Percentiles rank a stretch among this genome's conserved stretches.
phyloP scores from a whole-genome alignment of 2,888 invertebrate genomes.

The Lepas anatifera region DNA sequence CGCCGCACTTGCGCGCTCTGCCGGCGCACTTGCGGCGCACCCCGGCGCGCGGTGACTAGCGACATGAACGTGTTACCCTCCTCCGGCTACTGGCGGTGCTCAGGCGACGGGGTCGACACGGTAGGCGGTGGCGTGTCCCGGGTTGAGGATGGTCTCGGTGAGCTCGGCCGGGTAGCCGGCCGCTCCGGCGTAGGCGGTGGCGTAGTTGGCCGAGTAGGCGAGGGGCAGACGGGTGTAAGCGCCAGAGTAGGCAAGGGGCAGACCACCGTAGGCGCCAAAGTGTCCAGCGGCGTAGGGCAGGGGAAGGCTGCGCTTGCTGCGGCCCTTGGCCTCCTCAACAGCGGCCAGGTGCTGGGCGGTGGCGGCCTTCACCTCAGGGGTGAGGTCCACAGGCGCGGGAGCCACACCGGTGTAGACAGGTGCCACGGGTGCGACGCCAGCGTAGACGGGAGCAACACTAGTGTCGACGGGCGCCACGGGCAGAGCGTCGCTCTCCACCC shows the following conservation, averaged over 20 bases:
- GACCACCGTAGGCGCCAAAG: constrained; percentile 28
- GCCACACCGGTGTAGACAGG: background rate
- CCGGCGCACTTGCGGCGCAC: no score
- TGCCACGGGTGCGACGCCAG: background rate
- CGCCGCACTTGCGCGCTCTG: no score
- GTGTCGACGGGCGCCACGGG: constrained; percentile 40
- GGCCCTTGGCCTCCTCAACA: constrained; percentile 3
- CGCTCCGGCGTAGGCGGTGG: constrained; percentile 26
- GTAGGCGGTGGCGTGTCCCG: constrained; percentile 10
- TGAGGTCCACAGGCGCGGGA: constrained; percentile 40
- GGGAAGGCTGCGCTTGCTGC: background rate
- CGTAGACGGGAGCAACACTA: constrained; percentile 39
- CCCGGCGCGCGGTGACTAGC: no score
- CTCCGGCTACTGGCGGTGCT: constrained; percentile 60
- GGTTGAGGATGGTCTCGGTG: constrained; percentile 6
- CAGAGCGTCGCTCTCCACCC: constrained; percentile 39
- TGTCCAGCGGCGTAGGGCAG: constrained; percentile 18
- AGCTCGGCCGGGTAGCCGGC: constrained; percentile 32
- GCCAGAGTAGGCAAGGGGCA: constrained; percentile 28
- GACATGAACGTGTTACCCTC: no score
- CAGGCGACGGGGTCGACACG: constrained; percentile 34
- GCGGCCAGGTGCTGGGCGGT: constrained; percentile 18
- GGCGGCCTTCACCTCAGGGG: constrained; percentile 19
- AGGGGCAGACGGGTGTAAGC: constrained; percentile 21
- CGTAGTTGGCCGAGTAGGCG: constrained; percentile 28